phyloP scores from a whole-genome alignment of 2,797 vertebrate genomes.

The Pseudopleuronectes americanus region DNA sequence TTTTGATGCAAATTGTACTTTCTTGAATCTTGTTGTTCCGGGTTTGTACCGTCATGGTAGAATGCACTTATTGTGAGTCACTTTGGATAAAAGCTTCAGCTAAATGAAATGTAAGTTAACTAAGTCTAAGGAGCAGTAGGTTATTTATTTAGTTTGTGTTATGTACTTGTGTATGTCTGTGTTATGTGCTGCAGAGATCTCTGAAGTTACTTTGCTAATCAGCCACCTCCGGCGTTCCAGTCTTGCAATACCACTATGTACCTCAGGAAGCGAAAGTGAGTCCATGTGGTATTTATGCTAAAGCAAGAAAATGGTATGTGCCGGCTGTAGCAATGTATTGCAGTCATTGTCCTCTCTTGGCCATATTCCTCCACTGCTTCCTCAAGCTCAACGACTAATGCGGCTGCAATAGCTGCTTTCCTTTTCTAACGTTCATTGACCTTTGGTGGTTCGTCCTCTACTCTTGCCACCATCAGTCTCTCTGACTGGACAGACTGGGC shows the following conservation, averaged over 20 bases:
- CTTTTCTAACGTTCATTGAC: neutral
- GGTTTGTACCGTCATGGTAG: too few relatives aligned
- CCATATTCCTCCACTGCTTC: neutral
- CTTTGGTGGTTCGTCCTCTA: neutral
- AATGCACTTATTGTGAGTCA: too few relatives aligned
- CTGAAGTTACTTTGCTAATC: too few relatives aligned
- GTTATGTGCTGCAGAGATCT: too few relatives aligned
- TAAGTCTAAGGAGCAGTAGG: too few relatives aligned
- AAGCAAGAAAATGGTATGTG: neutral
- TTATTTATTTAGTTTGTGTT: too few relatives aligned
- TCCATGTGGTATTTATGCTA: neutral
- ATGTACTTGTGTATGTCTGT: too few relatives aligned
- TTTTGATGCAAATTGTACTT: too few relatives aligned
- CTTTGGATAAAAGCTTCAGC: too few relatives aligned
- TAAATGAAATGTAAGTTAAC: too few relatives aligned
- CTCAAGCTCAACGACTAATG: neutral
- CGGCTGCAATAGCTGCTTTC: neutral
- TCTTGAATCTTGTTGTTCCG: too few relatives aligned
- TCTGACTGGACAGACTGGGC: neutral
- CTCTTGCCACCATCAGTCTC: neutral
- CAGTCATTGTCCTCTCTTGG: neutral
- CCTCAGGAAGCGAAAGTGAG: neutral
- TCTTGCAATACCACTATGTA: neutral
- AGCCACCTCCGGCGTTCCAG: neutral
- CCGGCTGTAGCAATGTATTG: neutral